Percentiles rank a stretch among this genome's conserved stretches.
These are phyloP conservation scores for Leptopilina clavipes DNA, from an alignment of 1,140 invertebrate genomes.

Conservation along the genomic window DNA sequence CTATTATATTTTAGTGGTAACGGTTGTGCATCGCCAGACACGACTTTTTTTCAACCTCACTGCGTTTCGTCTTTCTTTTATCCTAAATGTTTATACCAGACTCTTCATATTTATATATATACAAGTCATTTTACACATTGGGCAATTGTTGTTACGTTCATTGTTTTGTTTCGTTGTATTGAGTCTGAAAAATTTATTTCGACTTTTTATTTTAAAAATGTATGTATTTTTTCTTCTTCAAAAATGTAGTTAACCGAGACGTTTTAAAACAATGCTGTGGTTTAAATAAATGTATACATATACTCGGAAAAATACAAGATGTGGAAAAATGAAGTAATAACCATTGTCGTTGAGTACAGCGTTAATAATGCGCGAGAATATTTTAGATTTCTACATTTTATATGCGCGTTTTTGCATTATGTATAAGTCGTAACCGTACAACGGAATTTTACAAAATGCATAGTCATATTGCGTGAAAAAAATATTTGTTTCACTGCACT, in stretches of 20 bases:
- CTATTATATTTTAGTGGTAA: background rate
- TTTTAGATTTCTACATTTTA: no score
- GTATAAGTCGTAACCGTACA: no score
- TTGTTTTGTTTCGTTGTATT: background rate
- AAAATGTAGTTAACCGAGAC: background rate
- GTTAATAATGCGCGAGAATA: no score
- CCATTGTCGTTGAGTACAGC: no score
- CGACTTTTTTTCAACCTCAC: constrained; percentile 1
- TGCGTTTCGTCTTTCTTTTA: background rate
- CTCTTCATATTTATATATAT: background rate
- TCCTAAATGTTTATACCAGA: background rate
- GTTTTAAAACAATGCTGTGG: no score
- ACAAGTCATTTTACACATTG: background rate
- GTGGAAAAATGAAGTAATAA: no score
- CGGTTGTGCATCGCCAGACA: background rate
- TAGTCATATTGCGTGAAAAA: no score
- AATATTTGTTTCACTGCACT: no score
- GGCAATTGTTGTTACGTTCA: background rate
- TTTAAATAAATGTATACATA: no score
- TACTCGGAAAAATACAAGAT: no score
- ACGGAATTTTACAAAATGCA: no score
- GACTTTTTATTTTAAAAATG: background rate
- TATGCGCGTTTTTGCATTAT: no score
- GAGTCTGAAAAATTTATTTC: background rate
- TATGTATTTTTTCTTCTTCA: background rate